Base-by-base conservation (phyloP, 2,113 vertebrate genomes). In the Pluvialis apricaria region DNA sequence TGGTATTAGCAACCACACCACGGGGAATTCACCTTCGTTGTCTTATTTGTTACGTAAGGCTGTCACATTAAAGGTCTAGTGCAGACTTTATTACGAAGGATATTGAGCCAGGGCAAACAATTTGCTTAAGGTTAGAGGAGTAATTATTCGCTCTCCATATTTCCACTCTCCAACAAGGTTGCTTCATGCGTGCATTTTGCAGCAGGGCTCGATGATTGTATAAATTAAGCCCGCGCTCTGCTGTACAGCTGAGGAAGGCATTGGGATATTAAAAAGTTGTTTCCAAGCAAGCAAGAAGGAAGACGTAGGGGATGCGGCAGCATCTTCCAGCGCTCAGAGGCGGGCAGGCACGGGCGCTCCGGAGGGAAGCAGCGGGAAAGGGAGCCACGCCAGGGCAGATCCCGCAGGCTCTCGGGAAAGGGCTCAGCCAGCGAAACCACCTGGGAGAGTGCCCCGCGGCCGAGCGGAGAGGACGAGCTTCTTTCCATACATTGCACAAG, bases 21-120 rank as follows among this genome's bases (percentile, higher is more conserved):
- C 6, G 20, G 65, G 82, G 20, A 90, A 81, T 68, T 61, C 89
- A 92, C 83, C 62, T 77, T 90, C 90, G 45, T 76, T 55, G 57
- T 94, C 73, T n/a, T 31, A n/a, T 47, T 62, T 65, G n/a, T 69
- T 78, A 90, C 58, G 66, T 92, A 96, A 97, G 89, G 78, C 57
- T 64, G 90, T 94, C 45, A 44, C 10, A 28, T 62, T 21, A 58
- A 60, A 83, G 88, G 85, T 66, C 62, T n/a, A 71, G 45, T 17
- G 38, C 61, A 90, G 87, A 64, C 84, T 77, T 88, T 94, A 69
- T 84, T 66, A 62, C 10, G 7, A 70, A 93, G 91, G 90, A 69
- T 85, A 77, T 29, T 79, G 86, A 78, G 78, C 65, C 57, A 88
- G 19, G 57, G 90, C 82, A 75, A 81, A 68, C 40, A 88, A 76